Conservation (phyloP, 1,140 invertebrate species). For the Nephotettix cincticeps region DNA sequence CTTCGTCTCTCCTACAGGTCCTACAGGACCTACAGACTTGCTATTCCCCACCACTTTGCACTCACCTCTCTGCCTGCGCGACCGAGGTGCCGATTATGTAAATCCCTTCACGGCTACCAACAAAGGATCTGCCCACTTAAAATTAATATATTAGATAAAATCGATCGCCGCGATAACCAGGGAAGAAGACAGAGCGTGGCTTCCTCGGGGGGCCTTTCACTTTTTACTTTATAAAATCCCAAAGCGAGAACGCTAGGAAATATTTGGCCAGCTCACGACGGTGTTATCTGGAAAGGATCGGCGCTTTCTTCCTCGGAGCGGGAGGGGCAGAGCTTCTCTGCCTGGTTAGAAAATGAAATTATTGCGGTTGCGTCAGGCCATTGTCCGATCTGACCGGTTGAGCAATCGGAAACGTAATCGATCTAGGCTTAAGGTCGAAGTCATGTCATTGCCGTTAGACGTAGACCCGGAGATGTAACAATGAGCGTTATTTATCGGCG, state of each 20-base stretch:
- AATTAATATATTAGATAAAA: conserved; percentile 13
- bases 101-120: conserved; percentile 9
- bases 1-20: too few species aligned
- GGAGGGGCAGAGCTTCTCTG: neutral
- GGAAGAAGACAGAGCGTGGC: neutral
- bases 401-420: neutral
- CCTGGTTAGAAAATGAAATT: conserved; percentile 9
- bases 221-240: conserved; percentile 7
- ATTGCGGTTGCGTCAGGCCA: neutral
- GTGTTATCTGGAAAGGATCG: neutral
- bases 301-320: neutral
- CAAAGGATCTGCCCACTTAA: conserved; percentile 6
- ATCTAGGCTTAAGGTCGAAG: conserved; percentile 1
- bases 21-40: too few species aligned
- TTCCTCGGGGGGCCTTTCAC: conserved; percentile 6
- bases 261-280: conserved; percentile 7
- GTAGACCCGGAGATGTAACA: too few species aligned
- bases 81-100: neutral
- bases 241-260: neutral
- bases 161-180: conserved; percentile 1
- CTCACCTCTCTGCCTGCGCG: neutral
- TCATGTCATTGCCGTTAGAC: conserved; percentile 10
- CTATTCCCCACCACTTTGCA: too few species aligned
- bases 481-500: too few species aligned
- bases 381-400: neutral